Evolutionary conservation across 2,888 invertebrate species (phyloP).

Genomic region (Cenopis cana): DNA sequence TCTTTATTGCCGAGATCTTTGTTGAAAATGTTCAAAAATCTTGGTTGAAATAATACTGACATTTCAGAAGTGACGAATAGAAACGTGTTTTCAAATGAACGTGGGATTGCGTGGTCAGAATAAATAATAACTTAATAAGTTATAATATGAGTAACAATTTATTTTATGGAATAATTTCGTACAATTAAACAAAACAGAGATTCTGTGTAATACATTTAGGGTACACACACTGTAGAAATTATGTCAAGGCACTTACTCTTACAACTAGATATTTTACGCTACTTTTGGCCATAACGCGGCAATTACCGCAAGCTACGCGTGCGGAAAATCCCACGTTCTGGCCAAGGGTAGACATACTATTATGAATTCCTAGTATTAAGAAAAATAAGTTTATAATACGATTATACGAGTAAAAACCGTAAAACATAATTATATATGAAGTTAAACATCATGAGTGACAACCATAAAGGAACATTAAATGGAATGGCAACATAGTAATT

Average conservation of each 20-base stretch:
- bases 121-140: neutral
- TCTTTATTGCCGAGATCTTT: too few relatives aligned
- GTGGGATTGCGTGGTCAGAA: neutral
- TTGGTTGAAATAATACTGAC: too few relatives aligned
- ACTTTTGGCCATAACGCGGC: too few relatives aligned
- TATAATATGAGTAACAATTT: slow-evolving; percentile 14
- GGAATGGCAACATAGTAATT: slow-evolving; percentile 46
- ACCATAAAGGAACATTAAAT: slow-evolving; percentile 32
- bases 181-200: slow-evolving; percentile 28
- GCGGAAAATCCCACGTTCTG: too few relatives aligned
- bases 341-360: too few relatives aligned
- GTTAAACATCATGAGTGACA: slow-evolving; percentile 18
- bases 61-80: too few relatives aligned
- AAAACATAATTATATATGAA: neutral
- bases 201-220: slow-evolving; percentile 24
- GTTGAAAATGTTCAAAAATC: too few relatives aligned
- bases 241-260: slow-evolving; percentile 42
- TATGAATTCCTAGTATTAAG: too few relatives aligned
- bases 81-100: neutral
- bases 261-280: slow-evolving; percentile 21
- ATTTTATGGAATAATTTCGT: slow-evolving; percentile 5
- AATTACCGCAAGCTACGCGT: too few relatives aligned
- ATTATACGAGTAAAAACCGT: neutral
- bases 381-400: too few relatives aligned
- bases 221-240: slow-evolving; percentile 6